Evolutionary conservation across 2,113 vertebrate species (phyloP).

Genomic region (Pagrus major): DNA sequence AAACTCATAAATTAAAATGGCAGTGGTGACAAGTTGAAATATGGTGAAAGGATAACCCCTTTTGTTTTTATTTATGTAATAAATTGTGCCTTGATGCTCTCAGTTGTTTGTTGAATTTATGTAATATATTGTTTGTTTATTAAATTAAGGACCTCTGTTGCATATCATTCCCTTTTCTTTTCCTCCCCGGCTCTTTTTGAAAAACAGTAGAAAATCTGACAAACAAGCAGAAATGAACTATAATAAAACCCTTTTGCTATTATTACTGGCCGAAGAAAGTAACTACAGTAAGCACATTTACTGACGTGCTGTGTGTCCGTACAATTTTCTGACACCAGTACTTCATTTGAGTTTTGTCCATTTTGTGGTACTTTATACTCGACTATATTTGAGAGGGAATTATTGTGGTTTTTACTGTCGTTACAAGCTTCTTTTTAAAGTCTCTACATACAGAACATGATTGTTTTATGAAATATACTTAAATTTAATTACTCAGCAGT

Average conservation of each 20-base stretch:
- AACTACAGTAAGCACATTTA: not conserved
- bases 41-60: not conserved
- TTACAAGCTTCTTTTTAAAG: not conserved
- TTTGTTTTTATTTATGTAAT: not conserved
- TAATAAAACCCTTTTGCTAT: not conserved
- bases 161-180: not conserved
- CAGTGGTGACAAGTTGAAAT: not conserved
- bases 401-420: too few relatives aligned
- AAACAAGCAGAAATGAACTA: too few relatives aligned
- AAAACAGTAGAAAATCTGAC: not conserved
- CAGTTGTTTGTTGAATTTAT: not conserved
- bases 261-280: not conserved
- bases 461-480: not conserved
- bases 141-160: not conserved
- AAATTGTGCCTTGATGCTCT: not conserved
- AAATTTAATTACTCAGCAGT: not conserved
- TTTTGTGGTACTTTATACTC: not conserved
- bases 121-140: not conserved
- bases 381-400: not conserved
- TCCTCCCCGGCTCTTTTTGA: not conserved
- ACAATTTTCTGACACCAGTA: not conserved
- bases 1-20: not conserved
- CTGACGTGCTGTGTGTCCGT: too few relatives aligned
- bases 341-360: not conserved
- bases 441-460: not conserved